Evolutionary conservation across 2,888 invertebrate species (phyloP), one percentile per base, ranked within the genome.

Genomic region (Alviniconcha strummeri): DNA sequence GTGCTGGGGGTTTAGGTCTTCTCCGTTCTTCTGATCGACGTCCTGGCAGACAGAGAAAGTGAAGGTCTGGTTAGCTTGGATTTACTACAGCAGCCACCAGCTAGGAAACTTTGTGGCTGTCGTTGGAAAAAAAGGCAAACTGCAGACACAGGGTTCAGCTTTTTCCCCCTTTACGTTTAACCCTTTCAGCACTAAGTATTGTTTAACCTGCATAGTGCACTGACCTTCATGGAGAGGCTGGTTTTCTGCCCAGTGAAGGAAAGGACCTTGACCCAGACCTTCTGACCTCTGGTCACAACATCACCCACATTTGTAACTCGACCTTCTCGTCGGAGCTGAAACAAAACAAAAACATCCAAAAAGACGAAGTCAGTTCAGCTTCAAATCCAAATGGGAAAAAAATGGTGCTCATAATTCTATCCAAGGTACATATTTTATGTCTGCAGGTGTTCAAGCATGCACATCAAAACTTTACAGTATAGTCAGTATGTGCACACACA

Each of bases 171-270:
- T 36, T 36, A 36, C 36, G 3, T 36, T 36, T 36, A 36, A 36
- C 36, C 36, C 36, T 36, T 36, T 36, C 36, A 36, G 3, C 36
- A 36, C 36, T 36, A 36, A 36, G 36, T 36, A 36, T 36, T 36
- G 36, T 36, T 36, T 36, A 36, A 36, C 36, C 36, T 36, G 36
- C 36, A 36, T 36, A 36, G 36, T 36, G 13, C n/a, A 75, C 85
- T 85, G 88, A 94, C 94, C 91, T 98, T 99, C 96, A 99, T 98
- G 0, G 98, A 98, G 4, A 99, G 95, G 1, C 99, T 98, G 0
- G 97, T 97, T 94, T 98, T 99, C 92, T 97, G 97, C 0, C 98
- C 98, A n/a, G 97, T 96, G 64, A 98, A 95, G 19, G 97, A 97
- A 83, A 98, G 94, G 0, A 99, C 98, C 95, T 99, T 98, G 69